phyloP scores from a whole-genome alignment of 2,888 invertebrate genomes.

The Cephus pygmeus region DNA sequence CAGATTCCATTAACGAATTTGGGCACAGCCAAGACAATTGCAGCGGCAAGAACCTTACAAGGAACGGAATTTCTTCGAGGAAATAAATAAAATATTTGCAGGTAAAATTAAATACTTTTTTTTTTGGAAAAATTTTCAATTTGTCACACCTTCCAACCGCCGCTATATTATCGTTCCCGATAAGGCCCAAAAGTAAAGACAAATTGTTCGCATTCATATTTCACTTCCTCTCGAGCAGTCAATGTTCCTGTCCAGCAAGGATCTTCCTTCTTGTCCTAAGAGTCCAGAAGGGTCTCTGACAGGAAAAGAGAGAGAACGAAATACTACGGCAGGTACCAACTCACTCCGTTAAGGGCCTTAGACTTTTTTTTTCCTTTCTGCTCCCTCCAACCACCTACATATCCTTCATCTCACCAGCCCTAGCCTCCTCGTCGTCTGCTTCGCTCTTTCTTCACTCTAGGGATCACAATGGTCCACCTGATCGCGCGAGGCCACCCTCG shows the following conservation, averaged over 20 bases:
- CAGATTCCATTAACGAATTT: no score
- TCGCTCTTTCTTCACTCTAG: conserved; percentile 36
- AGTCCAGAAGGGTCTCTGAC: not conserved
- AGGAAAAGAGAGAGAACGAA: not conserved
- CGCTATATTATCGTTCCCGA: not conserved
- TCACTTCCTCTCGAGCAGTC: not conserved
- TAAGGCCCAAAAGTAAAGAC: not conserved
- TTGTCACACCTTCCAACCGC: no score
- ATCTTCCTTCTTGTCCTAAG: no score
- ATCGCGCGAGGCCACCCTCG: conserved; percentile 54
- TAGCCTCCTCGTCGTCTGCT: not conserved
- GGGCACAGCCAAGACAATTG: no score
- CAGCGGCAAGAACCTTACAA: no score
- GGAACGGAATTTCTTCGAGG: not conserved
- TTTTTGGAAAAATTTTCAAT: no score
- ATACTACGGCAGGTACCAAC: not conserved
- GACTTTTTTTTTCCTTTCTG: conserved; percentile 39
- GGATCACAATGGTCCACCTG: conserved; percentile 58
- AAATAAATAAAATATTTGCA: not conserved
- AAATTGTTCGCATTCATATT: not conserved
- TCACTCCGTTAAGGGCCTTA: conserved; percentile 31
- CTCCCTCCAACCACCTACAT: conserved; percentile 14
- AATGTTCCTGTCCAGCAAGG: not conserved
- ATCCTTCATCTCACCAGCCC: conserved; percentile 25
- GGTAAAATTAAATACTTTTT: not conserved